phyloP scores from a whole-genome alignment of 2,113 vertebrate genomes.

The Nansenia antarctica region DNA sequence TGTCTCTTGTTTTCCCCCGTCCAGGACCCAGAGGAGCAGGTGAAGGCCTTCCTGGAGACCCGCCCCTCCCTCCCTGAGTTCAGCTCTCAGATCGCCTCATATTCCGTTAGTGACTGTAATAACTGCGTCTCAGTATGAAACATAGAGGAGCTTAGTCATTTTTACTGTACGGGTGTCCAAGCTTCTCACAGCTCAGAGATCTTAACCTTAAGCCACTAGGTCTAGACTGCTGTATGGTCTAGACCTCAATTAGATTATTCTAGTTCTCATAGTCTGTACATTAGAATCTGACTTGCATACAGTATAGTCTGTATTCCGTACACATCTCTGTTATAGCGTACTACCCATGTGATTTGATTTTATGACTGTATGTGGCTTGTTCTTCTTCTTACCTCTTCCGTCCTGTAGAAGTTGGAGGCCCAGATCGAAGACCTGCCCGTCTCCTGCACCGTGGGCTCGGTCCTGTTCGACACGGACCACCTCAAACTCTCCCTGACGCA shows the following conservation, averaged over 20 bases:
- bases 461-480: conserved; percentile 70
- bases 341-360: not conserved
- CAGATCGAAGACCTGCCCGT: conserved; percentile 76
- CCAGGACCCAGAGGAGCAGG: conserved; percentile 80
- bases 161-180: no score
- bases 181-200: no score
- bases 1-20: conserved; percentile 12
- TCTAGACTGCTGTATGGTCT: no score
- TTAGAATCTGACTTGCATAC: no score
- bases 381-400: conserved; percentile 21
- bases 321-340: no score
- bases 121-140: no score
- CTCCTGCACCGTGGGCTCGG: conserved; percentile 56
- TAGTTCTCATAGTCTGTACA: no score
- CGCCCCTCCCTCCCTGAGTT: conserved; percentile 78
- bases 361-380: not conserved
- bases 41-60: conserved; percentile 74
- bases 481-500: conserved; percentile 78
- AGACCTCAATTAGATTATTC: no score
- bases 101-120: conserved; percentile 81
- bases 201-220: no score
- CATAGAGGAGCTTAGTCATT: no score
- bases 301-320: no score
- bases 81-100: conserved; percentile 74
- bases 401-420: conserved; percentile 73